A percentile compares a stretch with the other conserved stretches of the same genome.
Evolutionary conservation across 2,113 vertebrate species (phyloP).

Genomic region (Microtus oregoni): DNA sequence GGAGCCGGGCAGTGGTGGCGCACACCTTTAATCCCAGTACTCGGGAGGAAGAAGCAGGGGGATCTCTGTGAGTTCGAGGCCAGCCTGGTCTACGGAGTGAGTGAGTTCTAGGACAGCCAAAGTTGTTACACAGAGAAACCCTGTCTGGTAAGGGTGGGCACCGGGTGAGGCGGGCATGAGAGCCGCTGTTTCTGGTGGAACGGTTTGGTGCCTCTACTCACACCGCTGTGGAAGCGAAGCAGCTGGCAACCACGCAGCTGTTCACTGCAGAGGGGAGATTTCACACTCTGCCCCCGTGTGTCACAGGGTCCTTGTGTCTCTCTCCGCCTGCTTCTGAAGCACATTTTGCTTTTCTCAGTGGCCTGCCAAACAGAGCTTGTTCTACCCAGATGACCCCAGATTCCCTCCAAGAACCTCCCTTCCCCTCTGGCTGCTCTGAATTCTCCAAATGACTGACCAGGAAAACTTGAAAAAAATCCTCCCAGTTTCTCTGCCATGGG

Average conservation of each 20-base stretch:
- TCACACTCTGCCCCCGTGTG: neutral
- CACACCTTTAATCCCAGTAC: neutral
- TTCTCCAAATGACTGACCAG: conserved; percentile 44
- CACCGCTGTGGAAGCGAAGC: neutral
- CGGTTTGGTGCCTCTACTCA: neutral
- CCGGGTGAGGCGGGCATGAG: neutral
- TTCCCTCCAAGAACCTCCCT: conserved; percentile 49
- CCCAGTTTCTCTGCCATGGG: conserved; percentile 5
- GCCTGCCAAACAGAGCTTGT: conserved; percentile 45
- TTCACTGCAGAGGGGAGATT: neutral
- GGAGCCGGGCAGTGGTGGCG: too few relatives aligned
- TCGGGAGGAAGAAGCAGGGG: neutral
- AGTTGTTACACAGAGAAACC: neutral
- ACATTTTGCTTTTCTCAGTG: conserved; percentile 14
- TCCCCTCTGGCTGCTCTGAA: neutral
- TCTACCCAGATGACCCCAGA: conserved; percentile 50
- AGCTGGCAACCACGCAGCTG: neutral
- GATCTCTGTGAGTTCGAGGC: neutral
- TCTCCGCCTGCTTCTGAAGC: neutral
- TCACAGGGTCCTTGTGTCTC: neutral
- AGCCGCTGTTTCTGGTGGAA: neutral
- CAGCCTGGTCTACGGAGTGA: neutral
- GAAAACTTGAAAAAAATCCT: conserved; percentile 54
- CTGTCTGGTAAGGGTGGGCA: neutral
- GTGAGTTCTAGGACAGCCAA: neutral